A percentile compares a stretch with the other conserved stretches of the same genome.
Conservation (phyloP, 2,113 vertebrate species). For the Zapus hudsonius region DNA sequence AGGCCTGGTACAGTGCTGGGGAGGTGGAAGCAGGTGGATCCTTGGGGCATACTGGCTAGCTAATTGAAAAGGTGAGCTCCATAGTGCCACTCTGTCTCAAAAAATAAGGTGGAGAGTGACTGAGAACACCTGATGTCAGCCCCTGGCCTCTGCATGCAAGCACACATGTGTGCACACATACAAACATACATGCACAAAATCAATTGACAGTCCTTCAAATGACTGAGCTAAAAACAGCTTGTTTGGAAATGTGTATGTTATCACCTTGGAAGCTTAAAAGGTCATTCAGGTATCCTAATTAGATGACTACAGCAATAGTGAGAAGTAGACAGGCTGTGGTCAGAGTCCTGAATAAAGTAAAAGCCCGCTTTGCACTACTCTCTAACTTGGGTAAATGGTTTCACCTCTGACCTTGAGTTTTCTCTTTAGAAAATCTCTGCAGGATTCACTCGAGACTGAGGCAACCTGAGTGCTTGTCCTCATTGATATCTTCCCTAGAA, state of each 20-base stretch:
- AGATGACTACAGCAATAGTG: not conserved
- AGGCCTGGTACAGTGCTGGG: too few relatives aligned
- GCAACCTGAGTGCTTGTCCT: not conserved
- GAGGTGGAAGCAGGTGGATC: too few relatives aligned
- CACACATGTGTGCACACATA: too few relatives aligned
- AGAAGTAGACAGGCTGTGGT: not conserved
- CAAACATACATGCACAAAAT: too few relatives aligned
- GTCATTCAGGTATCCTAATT: not conserved
- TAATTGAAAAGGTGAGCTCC: too few relatives aligned
- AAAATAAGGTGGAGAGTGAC: too few relatives aligned
- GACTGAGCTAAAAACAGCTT: not conserved
- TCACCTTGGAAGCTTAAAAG: constrained; percentile 20
- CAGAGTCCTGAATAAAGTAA: not conserved
- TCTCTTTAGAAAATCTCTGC: not conserved
- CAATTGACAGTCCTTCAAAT: not conserved
- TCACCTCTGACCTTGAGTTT: not conserved
- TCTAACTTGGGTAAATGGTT: not conserved
- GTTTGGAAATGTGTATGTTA: not conserved
- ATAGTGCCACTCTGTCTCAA: too few relatives aligned
- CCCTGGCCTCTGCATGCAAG: too few relatives aligned
- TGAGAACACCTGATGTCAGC: too few relatives aligned
- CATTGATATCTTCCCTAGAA: not conserved
- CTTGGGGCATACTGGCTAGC: too few relatives aligned
- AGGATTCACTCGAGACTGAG: not conserved
- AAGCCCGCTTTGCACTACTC: not conserved